Base-by-base conservation (phyloP, 2,888 invertebrate species). In the Agrochola lota region DNA sequence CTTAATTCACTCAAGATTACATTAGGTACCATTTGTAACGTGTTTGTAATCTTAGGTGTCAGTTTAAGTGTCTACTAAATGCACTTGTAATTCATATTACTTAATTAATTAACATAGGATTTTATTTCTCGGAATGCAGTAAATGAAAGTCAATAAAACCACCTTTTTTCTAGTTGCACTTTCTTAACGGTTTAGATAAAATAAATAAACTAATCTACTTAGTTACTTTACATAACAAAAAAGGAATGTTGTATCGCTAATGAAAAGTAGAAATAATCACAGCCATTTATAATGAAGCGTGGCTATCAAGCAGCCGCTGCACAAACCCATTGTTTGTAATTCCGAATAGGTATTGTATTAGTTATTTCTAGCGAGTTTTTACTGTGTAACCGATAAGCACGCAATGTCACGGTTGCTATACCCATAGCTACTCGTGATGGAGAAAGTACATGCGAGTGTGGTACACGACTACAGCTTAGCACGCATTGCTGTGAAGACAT, bases 391-490 rank as follows among this genome's bases (percentile, higher is more conserved):
- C 86, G 90, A 91, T 90, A 91, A 89, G 89, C 86, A 85, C 86
- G 88, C 90, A 92, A 90, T 92, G 91, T 92, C 92, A 91, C 81
- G 90, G 90, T 85, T 90, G 90, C 87, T 85, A 80, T 81, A 52
- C 52, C 52, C 20, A 85, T 78, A 80, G 71, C 66, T 71, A 71
- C 83, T 87, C 86, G 87, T 87, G 86, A 80, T 83, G 86, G 92
- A 91, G 93, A 93, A 93, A 93, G 93, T 92, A 86, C 82, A 88
- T 88, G 84, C 83, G 83, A 87, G 86, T 74, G 57, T 66, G 57
- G 78, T 57, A 40, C 67, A 76, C 76, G 68, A 57, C 55, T 59
- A 52, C 68, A 70, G 60, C 60, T 43, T 59, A 69, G 59, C 80
- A 80, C 49, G 63, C 71, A 68, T 49, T 20, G 55, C n/a, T 40